phyloP scores from a whole-genome alignment of 2,888 invertebrate species.

The Tetranychus truncatus region DNA sequence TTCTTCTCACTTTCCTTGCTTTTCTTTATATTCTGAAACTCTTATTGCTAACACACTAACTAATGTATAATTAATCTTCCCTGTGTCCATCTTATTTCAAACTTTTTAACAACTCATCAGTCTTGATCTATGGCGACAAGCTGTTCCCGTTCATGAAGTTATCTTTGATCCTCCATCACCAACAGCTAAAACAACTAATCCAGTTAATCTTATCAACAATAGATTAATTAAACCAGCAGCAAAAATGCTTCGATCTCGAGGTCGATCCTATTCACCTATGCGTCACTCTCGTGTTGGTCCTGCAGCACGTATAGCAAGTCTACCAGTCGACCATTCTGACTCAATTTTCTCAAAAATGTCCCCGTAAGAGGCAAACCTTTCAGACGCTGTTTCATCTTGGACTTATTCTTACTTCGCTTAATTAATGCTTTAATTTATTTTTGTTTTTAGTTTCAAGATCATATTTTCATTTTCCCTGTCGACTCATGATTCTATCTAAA shows the following conservation, averaged over 20 bases:
- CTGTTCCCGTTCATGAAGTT: background rate
- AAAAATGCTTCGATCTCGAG: background rate
- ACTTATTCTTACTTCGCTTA: background rate
- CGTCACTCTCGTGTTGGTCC: background rate
- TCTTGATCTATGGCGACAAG: conserved; percentile 1
- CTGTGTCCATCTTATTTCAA: background rate
- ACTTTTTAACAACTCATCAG: background rate
- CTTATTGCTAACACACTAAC: no score
- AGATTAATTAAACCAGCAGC: background rate
- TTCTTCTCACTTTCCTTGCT: background rate
- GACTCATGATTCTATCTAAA: background rate
- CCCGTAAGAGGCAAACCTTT: background rate
- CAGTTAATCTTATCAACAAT: background rate
- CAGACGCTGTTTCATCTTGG: background rate
- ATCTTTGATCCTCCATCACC: background rate
- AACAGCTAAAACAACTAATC: background rate
- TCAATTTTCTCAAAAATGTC: background rate
- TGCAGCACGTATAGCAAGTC: background rate
- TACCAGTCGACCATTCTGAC: background rate
- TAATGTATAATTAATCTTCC: no score
- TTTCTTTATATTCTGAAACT: background rate
- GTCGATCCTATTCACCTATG: background rate
- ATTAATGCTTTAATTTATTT: background rate
- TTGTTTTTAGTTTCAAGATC: background rate
- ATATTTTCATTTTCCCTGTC: background rate